Evolutionary conservation across 2,113 vertebrate species (phyloP).

Genomic region (Formicarius rufipectus): DNA sequence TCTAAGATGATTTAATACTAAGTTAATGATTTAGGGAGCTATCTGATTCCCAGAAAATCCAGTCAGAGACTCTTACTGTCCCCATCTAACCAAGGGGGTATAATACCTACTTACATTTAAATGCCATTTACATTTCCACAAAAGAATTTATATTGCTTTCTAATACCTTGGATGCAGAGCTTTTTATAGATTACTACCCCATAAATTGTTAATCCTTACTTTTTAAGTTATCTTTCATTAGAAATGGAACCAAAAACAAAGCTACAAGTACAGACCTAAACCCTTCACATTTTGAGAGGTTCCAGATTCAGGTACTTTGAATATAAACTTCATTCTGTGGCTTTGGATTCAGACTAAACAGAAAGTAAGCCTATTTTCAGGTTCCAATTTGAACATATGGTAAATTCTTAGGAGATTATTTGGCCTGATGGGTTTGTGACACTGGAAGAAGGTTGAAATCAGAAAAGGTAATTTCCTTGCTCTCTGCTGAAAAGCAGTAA

Average conservation of each 20-base stretch:
- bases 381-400: slow-evolving; percentile 5
- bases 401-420: slow-evolving; percentile 28
- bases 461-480: slow-evolving; percentile 35
- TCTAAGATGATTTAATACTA: slow-evolving; percentile 49
- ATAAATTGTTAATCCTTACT: background rate
- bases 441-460: background rate
- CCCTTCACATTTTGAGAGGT: slow-evolving; percentile 7
- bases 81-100: slow-evolving; percentile 18
- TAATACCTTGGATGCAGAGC: slow-evolving; percentile 30
- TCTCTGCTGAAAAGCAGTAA: slow-evolving; percentile 9
- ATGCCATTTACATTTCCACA: slow-evolving; percentile 40
- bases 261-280: background rate
- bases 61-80: slow-evolving; percentile 8
- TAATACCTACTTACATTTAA: slow-evolving; percentile 38
- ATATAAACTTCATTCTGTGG: background rate
- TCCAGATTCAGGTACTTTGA: slow-evolving; percentile 12
- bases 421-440: slow-evolving; percentile 19
- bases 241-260: slow-evolving; percentile 28
- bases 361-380: background rate
- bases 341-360: slow-evolving; percentile 28
- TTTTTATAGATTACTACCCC: slow-evolving; percentile 33
- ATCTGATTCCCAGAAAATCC: slow-evolving; percentile 55
- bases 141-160: slow-evolving; percentile 61
- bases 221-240: slow-evolving; percentile 24
- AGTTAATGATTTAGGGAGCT: slow-evolving; percentile 61